phyloP scores from a whole-genome alignment of 2,888 invertebrate species.

The Torymus tubicola region DNA sequence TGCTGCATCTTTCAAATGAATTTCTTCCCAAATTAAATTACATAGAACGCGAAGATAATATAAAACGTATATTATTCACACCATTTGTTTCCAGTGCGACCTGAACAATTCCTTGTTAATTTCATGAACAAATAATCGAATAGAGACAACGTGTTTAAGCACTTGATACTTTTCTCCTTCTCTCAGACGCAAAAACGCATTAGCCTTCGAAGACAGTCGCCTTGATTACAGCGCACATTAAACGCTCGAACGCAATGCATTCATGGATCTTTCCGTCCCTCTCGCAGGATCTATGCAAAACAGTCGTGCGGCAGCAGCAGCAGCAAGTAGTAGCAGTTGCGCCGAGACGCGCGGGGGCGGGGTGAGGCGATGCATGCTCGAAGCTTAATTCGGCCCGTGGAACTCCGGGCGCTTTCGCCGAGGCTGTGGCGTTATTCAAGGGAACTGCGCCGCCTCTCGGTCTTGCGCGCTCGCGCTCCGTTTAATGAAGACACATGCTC shows the following conservation, averaged over 20 bases:
- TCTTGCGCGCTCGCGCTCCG: constrained; percentile 60
- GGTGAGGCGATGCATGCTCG: neutral
- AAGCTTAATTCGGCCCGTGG: constrained; percentile 63
- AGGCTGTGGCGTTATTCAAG: constrained; percentile 67
- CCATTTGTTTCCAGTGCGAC: too few relatives aligned
- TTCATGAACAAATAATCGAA: too few relatives aligned
- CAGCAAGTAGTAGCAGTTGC: neutral
- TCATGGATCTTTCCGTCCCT: constrained; percentile 61
- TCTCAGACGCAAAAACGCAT: constrained; percentile 3
- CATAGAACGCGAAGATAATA: too few relatives aligned
- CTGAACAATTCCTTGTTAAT: too few relatives aligned
- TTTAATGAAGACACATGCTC: constrained; percentile 72
- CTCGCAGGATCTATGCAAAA: constrained; percentile 66
- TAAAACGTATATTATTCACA: too few relatives aligned
- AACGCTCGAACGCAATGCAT: constrained; percentile 65
- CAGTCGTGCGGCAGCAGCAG: constrained; percentile 50
- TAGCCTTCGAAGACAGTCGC: constrained; percentile 9
- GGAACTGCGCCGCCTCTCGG: constrained; percentile 62
- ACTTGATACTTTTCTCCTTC: neutral
- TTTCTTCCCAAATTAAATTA: too few relatives aligned
- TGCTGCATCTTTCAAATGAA: neutral
- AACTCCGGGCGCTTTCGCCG: constrained; percentile 61
- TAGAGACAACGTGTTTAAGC: too few relatives aligned
- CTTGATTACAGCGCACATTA: constrained; percentile 59
- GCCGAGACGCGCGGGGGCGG: constrained; percentile 56